Conservation (phyloP, 1,140 invertebrate genomes). For the Apis cerana region DNA sequence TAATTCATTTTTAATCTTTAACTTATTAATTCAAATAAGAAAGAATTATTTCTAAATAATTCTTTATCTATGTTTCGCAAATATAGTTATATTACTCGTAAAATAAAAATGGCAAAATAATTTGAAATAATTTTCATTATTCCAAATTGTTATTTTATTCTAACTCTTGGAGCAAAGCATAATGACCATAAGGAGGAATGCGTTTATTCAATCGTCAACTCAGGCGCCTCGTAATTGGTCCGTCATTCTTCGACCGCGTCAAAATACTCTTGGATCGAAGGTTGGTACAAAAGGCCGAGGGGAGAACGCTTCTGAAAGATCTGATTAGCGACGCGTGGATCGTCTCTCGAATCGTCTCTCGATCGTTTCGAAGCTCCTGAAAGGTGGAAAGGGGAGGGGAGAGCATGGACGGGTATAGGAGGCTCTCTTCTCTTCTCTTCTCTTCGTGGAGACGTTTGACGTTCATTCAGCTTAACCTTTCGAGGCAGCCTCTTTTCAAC, state of each 20-base stretch:
- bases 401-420: neutral
- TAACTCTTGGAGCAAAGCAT: conserved; percentile 6
- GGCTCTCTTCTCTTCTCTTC: neutral
- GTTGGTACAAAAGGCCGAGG: conserved; percentile 33
- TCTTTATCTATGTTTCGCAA: too few species aligned
- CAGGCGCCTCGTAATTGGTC: conserved; percentile 64
- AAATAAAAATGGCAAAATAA: too few species aligned
- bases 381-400: conserved; percentile 4
- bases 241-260: conserved; percentile 64
- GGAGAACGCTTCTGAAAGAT: conserved; percentile 39
- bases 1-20: too few species aligned
- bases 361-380: conserved; percentile 6
- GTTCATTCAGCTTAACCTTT: conserved; percentile 73
- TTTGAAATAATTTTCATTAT: too few species aligned
- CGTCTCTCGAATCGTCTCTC: conserved; percentile 3
- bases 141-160: too few species aligned
- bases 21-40: too few species aligned
- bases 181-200: conserved; percentile 59
- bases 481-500: conserved; percentile 72
- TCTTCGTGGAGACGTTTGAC: conserved; percentile 66
- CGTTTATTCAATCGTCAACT: conserved; percentile 42
- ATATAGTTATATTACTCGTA: too few species aligned
- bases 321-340: conserved; percentile 64
- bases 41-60: too few species aligned
- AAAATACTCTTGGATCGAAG: conserved; percentile 59